Evolutionary conservation across 1,140 invertebrate genomes (phyloP).

Genomic region (Diabrotica undecimpunctata): DNA sequence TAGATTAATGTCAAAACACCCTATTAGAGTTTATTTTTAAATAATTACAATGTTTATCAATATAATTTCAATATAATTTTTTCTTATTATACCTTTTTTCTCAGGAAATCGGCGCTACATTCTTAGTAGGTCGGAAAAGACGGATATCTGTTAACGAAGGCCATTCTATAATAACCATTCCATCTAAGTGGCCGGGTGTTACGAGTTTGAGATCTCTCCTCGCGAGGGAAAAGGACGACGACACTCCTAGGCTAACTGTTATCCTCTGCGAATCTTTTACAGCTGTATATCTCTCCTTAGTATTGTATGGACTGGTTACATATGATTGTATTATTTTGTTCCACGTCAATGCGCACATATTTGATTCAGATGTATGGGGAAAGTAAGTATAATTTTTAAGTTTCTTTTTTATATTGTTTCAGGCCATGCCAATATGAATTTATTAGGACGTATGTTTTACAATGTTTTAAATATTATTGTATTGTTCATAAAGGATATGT

Average conservation of each 20-base stretch:
- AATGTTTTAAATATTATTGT: too few relatives aligned
- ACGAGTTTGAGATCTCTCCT: slow-evolving; percentile 86
- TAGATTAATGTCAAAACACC: too few relatives aligned
- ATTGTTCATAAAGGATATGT: too few relatives aligned
- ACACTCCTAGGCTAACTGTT: slow-evolving; percentile 88
- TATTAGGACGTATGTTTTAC: too few relatives aligned
- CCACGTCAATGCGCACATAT: slow-evolving; percentile 78
- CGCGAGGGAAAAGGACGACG: slow-evolving; percentile 92
- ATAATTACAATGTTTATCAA: too few relatives aligned
- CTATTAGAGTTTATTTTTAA: too few relatives aligned
- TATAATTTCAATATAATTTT: too few relatives aligned
- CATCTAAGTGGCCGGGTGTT: slow-evolving; percentile 81
- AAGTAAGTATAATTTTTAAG: slow-evolving; percentile 29
- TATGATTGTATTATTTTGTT: slow-evolving; percentile 93
- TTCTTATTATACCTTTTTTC: background rate
- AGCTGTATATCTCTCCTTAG: slow-evolving; percentile 85
- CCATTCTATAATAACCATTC: slow-evolving; percentile 63
- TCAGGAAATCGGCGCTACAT: slow-evolving; percentile 46
- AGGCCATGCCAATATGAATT: too few relatives aligned
- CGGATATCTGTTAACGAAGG: slow-evolving; percentile 68
- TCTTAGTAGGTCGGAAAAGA: slow-evolving; percentile 56
- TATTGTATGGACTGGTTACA: slow-evolving; percentile 89
- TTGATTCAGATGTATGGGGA: slow-evolving; percentile 77
- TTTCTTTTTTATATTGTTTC: too few relatives aligned
- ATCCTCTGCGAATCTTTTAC: slow-evolving; percentile 90